Percentiles rank a stretch among this genome's conserved stretches.
Conservation (phyloP, 2,113 vertebrate genomes). For the Myiagra hebetior region DNA sequence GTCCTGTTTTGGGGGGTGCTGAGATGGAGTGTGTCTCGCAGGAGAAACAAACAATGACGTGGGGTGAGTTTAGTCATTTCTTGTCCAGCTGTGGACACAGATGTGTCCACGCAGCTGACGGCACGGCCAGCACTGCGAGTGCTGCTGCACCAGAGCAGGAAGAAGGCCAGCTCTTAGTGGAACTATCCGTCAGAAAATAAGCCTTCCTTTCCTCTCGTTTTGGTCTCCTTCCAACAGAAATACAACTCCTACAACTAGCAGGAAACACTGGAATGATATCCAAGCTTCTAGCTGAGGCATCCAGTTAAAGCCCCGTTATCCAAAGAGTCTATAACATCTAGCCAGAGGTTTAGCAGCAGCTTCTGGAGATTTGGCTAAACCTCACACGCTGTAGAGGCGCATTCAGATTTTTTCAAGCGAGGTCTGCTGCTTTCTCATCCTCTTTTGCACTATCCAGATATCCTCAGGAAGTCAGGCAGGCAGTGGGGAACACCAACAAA, state of each 20-base stretch:
- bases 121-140: accelerated
- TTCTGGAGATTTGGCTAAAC: constrained; percentile 34
- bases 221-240: constrained; percentile 36
- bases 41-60: not conserved
- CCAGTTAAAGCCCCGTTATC: constrained; percentile 22
- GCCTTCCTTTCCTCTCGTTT: not conserved
- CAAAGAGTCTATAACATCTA: not conserved
- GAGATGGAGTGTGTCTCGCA: accelerated
- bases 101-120: not conserved
- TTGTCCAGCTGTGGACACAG: not conserved
- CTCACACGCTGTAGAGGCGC: not conserved
- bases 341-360: constrained; percentile 40
- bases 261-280: constrained; percentile 1
- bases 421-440: not conserved
- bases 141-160: not conserved
- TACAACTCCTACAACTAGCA: constrained; percentile 37
- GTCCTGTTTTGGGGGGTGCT: not conserved
- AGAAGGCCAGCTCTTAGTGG: not conserved
- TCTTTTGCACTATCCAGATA: not conserved
- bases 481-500: not conserved
- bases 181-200: not conserved
- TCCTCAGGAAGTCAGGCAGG: not conserved
- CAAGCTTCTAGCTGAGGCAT: constrained; percentile 34
- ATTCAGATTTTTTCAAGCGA: not conserved
- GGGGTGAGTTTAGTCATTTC: not conserved